Evolutionary conservation across 2,888 invertebrate genomes (phyloP).

Genomic region (Coleophora flavipennella): DNA sequence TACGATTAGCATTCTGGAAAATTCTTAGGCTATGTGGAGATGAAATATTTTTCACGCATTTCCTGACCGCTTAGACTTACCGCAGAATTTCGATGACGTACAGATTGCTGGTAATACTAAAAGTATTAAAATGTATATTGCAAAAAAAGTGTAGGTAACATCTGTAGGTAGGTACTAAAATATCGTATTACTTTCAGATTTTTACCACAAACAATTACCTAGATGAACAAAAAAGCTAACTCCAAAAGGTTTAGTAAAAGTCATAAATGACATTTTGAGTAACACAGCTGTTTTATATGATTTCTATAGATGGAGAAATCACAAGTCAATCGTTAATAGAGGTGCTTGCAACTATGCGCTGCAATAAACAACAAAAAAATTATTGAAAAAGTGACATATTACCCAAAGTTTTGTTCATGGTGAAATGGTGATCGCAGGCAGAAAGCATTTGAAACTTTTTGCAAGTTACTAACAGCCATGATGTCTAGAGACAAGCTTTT

Average conservation of each 20-base stretch:
- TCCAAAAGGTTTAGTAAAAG: constrained; percentile 16
- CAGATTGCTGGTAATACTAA: too few species aligned
- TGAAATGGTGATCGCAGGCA: constrained; percentile 13
- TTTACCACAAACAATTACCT: constrained; percentile 21
- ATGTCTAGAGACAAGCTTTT: too few species aligned
- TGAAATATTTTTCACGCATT: too few species aligned
- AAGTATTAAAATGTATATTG: background rate
- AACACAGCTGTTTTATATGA: constrained; percentile 16
- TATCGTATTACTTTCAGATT: constrained; percentile 13
- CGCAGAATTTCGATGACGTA: too few species aligned
- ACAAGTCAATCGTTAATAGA: constrained; percentile 15
- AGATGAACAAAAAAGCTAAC: constrained; percentile 19
- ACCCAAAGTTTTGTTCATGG: constrained; percentile 16
- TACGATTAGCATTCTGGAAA: too few species aligned
- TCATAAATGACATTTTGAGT: constrained; percentile 18
- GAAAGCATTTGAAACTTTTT: too few species aligned
- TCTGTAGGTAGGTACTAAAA: too few species aligned
- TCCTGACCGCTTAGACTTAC: too few species aligned
- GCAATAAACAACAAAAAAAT: constrained; percentile 14
- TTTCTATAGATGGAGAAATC: constrained; percentile 23
- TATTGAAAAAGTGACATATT: constrained; percentile 8
- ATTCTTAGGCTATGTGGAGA: too few species aligned
- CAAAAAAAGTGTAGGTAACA: too few species aligned
- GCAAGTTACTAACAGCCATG: too few species aligned
- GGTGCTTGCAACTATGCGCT: constrained; percentile 18